Evolutionary conservation across 2,888 invertebrate species (phyloP).

Genomic region (Ariolimax columbianus): DNA sequence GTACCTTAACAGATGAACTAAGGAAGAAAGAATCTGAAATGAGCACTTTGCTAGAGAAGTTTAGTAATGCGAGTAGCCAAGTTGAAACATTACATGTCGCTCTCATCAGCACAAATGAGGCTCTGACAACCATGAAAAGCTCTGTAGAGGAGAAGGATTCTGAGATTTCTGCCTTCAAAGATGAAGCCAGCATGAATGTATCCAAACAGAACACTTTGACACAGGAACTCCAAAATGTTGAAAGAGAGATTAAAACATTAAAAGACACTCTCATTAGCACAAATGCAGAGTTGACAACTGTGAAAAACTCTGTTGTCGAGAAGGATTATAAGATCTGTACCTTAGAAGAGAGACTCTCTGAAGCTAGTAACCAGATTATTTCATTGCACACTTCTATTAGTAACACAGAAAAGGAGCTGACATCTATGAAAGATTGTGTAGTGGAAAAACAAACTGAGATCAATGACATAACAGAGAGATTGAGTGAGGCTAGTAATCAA

Average conservation of each 20-base stretch:
- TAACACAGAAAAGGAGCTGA: slow-evolving; percentile 14
- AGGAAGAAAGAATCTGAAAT: slow-evolving; percentile 17
- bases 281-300: neutral
- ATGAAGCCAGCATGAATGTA: neutral
- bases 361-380: slow-evolving; percentile 26
- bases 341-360: neutral
- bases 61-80: neutral
- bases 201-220: neutral
- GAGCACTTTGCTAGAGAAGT: neutral
- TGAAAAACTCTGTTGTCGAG: neutral
- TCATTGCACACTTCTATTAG: neutral
- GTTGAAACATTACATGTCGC: neutral
- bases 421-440: neutral
- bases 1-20: neutral
- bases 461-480: neutral
- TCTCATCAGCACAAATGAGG: neutral
- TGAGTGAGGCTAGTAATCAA: neutral
- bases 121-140: neutral
- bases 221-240: neutral
- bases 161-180: neutral
- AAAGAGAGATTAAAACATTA: neutral
- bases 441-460: slow-evolving; percentile 11
- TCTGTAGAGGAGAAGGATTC: neutral
- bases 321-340: neutral
- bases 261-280: neutral